Base-by-base conservation (phyloP, 2,888 invertebrate genomes). In the Gryllus longicercus region DNA sequence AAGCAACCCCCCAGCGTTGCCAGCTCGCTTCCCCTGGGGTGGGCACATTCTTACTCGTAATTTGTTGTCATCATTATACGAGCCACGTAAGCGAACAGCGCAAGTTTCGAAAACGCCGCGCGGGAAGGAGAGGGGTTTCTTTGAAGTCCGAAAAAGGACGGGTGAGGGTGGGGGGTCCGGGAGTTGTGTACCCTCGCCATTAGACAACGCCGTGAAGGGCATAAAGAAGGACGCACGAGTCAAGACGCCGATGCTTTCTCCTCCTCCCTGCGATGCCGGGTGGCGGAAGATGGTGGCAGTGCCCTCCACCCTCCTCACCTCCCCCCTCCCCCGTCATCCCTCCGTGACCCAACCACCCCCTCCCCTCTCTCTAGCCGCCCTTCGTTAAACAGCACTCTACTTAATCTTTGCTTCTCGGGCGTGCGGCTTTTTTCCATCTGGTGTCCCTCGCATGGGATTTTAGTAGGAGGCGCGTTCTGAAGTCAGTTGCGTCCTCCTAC, bases 31-130 rank as follows among this genome's bases (percentile, higher is more conserved):
- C 63, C n/a, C 63, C 14, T 14, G 14, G 16, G 16, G n/a, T n/a
- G 63, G 63, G 14, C n/a, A n/a, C 63, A 63, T 63, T 63, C 63
- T 63, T 63, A 63, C n/a, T 63, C 63, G 63, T 63, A 63, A 63
- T 63, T 63, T 63, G 63, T 63, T 63, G 63, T 63, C 63, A 63
- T 63, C 63, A 63, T 63, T 63, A 63, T 63, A 63, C 63, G 63
- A 63, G n/a, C 63, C 63, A 63, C 63, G 63, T 63, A n/a, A 63
- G 63, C 63, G 63, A 63, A 63, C 63, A 14, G 63, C n/a, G 63
- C 63, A 63, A 63, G 63, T 63, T 63, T 63, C 63, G 12, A 14
- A 63, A 63, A 63, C 63, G 63, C 63, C 16, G 16, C 63, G 63
- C n/a, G 63, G 63, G 63, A 18, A 16, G 63, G n/a, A 63, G n/a